Evolutionary conservation across 2,888 invertebrate genomes (phyloP).

Genomic region (Onthophagus sagittarius): DNA sequence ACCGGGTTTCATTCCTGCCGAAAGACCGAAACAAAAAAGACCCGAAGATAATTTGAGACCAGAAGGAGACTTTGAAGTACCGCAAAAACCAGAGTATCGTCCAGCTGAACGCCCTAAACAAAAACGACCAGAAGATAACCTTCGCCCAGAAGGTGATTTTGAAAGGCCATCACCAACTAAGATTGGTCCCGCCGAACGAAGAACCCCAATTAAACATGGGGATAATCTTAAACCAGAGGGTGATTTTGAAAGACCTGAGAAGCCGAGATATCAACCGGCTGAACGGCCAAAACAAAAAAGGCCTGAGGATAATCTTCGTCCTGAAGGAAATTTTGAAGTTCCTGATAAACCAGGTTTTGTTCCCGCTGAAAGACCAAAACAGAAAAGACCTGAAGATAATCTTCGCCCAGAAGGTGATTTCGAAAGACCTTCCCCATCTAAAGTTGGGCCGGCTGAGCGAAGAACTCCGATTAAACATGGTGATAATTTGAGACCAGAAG

Average conservation of each 20-base stretch:
- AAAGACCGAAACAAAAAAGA: conserved; percentile 47
- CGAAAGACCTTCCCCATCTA: conserved; percentile 44
- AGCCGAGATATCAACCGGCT: conserved; percentile 42
- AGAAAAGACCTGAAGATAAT: conserved; percentile 50
- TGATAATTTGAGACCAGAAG: conserved; percentile 46
- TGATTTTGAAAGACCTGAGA: conserved; percentile 50
- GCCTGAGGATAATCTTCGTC: conserved; percentile 58
- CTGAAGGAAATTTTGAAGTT: conserved; percentile 54
- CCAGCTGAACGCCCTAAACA: conserved; percentile 53
- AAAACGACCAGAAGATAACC: conserved; percentile 50
- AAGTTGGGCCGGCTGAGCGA: conserved; percentile 42
- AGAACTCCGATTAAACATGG: conserved; percentile 47
- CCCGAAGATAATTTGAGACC: conserved; percentile 55
- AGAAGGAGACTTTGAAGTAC: conserved; percentile 49
- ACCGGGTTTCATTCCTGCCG: conserved; percentile 42
- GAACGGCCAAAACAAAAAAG: conserved; percentile 49
- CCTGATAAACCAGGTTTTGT: conserved; percentile 46
- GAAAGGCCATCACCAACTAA: conserved; percentile 49
- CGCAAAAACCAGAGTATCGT: conserved; percentile 41
- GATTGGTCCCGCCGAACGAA: conserved; percentile 47
- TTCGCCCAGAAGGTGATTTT: conserved; percentile 45
- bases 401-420: conserved; percentile 54
- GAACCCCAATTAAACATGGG: conserved; percentile 46
- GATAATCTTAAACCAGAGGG: conserved; percentile 49
- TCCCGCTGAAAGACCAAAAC: conserved; percentile 42